A percentile compares a stretch with the other conserved stretches of the same genome.
Conservation (phyloP, 2,888 invertebrate genomes). For the Ophion costatus region DNA sequence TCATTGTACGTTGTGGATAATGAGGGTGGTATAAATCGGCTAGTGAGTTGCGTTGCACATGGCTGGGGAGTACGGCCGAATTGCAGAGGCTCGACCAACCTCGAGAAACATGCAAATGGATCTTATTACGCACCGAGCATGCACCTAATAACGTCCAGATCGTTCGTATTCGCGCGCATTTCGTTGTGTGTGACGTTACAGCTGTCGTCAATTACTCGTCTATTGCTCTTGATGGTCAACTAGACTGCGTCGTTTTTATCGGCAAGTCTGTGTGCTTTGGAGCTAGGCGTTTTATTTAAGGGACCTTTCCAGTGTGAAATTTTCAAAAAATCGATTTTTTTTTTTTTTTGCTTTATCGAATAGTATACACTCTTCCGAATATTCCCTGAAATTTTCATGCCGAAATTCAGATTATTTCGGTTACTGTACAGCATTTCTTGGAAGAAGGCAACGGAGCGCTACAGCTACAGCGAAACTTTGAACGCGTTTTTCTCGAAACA, state of each 20-base stretch:
- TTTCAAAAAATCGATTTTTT: too few relatives aligned
- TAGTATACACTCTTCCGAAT: too few relatives aligned
- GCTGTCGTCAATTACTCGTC: conserved; percentile 52
- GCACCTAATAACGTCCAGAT: conserved; percentile 33
- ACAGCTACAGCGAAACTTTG: too few relatives aligned
- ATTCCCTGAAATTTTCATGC: too few relatives aligned
- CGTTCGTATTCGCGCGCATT: conserved; percentile 1
- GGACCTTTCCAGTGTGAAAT: too few relatives aligned
- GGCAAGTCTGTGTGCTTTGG: background rate
- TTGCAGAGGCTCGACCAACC: background rate
- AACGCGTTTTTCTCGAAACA: too few relatives aligned
- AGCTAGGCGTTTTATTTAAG: background rate
- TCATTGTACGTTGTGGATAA: conserved; percentile 13
- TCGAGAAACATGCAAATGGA: conserved; percentile 53
- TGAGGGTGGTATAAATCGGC: background rate
- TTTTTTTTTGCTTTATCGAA: too few relatives aligned
- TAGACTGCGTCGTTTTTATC: conserved; percentile 21
- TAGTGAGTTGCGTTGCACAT: background rate
- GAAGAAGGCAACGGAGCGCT: too few relatives aligned
- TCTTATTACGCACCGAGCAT: conserved; percentile 39
- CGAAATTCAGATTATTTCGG: too few relatives aligned
- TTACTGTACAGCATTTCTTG: too few relatives aligned
- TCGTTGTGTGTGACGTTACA: conserved; percentile 19
- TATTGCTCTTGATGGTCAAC: conserved; percentile 49
- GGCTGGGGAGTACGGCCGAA: background rate